Conservation (phyloP, 2,797 vertebrate species). For the Somateria mollissima region DNA sequence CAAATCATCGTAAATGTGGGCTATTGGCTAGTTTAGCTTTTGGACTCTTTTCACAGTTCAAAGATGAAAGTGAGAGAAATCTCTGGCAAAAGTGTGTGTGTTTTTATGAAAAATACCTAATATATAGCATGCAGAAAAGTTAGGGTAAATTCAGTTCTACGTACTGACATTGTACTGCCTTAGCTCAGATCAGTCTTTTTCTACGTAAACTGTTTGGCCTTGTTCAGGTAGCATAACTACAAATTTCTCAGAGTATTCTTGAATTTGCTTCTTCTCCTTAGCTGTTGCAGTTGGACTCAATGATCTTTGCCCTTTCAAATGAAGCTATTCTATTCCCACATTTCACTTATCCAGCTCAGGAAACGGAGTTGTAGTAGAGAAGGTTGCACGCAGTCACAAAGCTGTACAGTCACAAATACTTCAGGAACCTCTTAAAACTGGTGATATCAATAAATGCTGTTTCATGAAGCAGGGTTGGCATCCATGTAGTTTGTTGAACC, state of each 20-base stretch:
- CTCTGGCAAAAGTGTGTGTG: background rate
- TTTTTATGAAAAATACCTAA: background rate
- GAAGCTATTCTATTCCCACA: background rate
- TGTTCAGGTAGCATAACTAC: background rate
- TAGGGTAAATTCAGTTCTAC: background rate
- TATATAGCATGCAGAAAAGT: background rate
- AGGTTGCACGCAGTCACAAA: background rate
- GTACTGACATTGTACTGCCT: background rate
- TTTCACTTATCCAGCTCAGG: background rate
- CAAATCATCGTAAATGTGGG: background rate
- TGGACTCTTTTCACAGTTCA: background rate
- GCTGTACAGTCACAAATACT: background rate
- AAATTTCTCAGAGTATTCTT: background rate
- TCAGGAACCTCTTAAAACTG: background rate
- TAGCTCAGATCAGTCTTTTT: background rate
- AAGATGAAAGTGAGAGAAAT: constrained; percentile 1
- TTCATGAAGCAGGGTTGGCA: background rate
- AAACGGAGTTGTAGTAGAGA: background rate
- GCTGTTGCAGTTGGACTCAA: background rate
- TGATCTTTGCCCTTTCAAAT: background rate
- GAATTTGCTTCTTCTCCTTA: background rate
- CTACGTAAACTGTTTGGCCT: background rate
- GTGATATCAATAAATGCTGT: background rate
- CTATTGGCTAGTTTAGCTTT: background rate
- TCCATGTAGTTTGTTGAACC: background rate